Evolutionary conservation across 2,888 invertebrate genomes (phyloP), one percentile per base, ranked within the genome.

Genomic region (Phyllotreta striolata): DNA sequence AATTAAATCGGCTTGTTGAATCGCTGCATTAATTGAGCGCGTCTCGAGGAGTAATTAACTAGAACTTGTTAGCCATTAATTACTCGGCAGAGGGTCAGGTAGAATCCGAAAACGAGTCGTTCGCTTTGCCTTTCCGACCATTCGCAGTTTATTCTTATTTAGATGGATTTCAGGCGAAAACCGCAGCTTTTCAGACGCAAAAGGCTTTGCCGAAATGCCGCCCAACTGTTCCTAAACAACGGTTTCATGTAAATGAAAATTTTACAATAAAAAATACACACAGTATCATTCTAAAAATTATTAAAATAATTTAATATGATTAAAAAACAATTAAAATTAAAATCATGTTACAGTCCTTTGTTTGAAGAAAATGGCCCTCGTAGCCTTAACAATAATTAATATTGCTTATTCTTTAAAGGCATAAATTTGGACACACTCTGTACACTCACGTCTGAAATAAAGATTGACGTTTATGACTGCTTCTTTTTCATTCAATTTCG

Each of bases 11-110:
- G 75, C 74, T 76, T 74, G 74, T 75, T 76, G 78, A 77, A 78
- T 78, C 77, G 75, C 67, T 67, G 74, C 78, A 77, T 79, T 79
- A 80, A 80, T 79, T 79, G 78, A 78, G 72, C 77, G 75, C 72
- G 72, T 74, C 75, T 63, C 73, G 70, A 71, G 75, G 41, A 78
- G 77, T 78, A 78, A 78, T 78, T 78, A 78, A 77, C 76, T 74
- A 71, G 75, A 78, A 77, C 77, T 77, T 77, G 78, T 77, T 75
- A 76, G 76, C 76, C 77, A 76, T 77, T 78, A 78, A 78, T 78
- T 78, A 78, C 52, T 37, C 44, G 52, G 75, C 74, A 59, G 63
- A 59, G 70, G 66, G 60, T 66, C 74, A 74, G 74, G 74, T 76
- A 75, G 71, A 72, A 66, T 60, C 43, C 52, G 60, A 60, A 60